These are phyloP conservation scores for Ascidia mentula DNA, from an alignment of 23 tunicate genomes.

Conservation along the genomic window DNA sequence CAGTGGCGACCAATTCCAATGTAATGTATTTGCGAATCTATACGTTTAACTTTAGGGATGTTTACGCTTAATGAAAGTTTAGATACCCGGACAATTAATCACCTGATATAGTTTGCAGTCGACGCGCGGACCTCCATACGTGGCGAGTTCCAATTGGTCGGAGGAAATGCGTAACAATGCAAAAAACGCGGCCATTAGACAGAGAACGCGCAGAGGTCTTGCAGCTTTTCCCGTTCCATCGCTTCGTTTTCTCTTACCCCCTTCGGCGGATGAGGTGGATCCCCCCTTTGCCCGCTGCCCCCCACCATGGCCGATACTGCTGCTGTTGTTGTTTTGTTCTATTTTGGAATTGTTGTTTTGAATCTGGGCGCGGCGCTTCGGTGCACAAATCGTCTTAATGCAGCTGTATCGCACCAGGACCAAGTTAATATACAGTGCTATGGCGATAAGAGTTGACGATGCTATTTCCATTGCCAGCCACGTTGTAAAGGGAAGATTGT, in stretches of 20 bases:
- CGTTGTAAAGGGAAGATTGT: slow-evolving; percentile 15
- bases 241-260: not conserved
- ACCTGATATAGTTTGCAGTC: slow-evolving; percentile 59
- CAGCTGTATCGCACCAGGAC: slow-evolving; percentile 27
- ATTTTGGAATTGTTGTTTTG: not conserved
- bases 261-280: slow-evolving; percentile 10
- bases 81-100: not conserved
- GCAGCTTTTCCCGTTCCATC: slow-evolving; percentile 47
- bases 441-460: slow-evolving; percentile 27
- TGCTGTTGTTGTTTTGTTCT: slow-evolving; percentile 6
- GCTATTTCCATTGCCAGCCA: slow-evolving; percentile 21
- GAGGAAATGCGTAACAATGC: slow-evolving; percentile 25
- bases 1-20: too few relatives aligned
- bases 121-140: slow-evolving; percentile 40
- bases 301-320: not conserved
- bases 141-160: slow-evolving; percentile 56
- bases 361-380: not conserved
- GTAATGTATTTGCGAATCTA: too few relatives aligned
- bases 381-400: not conserved
- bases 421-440: slow-evolving; percentile 22
- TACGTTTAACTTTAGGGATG: too few relatives aligned
- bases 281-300: not conserved
- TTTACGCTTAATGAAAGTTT: not conserved
- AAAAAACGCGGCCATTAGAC: slow-evolving; percentile 40
- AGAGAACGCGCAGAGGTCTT: slow-evolving; percentile 30